Evolutionary conservation across 1,140 invertebrate species (phyloP).

Genomic region (Saccostrea glomerata): DNA sequence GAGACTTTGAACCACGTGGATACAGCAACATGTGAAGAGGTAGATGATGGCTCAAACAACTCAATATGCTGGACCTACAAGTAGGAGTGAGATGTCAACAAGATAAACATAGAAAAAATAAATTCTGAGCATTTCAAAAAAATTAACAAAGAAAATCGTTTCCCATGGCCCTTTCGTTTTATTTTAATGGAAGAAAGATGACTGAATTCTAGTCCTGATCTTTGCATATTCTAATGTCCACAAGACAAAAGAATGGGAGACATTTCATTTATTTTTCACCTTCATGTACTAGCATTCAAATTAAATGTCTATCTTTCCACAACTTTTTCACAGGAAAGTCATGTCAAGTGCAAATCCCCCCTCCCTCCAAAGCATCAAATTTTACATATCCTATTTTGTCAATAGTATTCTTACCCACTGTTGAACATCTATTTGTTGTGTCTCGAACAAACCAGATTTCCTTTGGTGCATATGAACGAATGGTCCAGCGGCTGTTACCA

Average conservation of each 20-base stretch:
- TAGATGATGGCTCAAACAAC: constrained; percentile 39
- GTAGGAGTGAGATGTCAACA: not conserved
- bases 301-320: no score
- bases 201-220: no score
- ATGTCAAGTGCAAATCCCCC: not conserved
- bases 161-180: no score
- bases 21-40: not conserved
- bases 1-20: constrained; percentile 20
- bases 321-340: no score
- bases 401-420: constrained; percentile 11
- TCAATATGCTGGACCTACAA: constrained; percentile 50
- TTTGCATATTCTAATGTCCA: no score
- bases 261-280: no score
- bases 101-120: no score
- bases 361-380: not conserved
- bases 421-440: constrained; percentile 6
- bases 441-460: not conserved
- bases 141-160: no score
- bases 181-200: no score
- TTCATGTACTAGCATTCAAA: no score
- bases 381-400: not conserved
- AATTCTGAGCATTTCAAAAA: no score
- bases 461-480: not conserved
- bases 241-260: no score
- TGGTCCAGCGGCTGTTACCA: constrained; percentile 30